These are phyloP conservation scores for Ericerus pela DNA, from an alignment of 1,140 invertebrate genomes.

Conservation along the genomic window DNA sequence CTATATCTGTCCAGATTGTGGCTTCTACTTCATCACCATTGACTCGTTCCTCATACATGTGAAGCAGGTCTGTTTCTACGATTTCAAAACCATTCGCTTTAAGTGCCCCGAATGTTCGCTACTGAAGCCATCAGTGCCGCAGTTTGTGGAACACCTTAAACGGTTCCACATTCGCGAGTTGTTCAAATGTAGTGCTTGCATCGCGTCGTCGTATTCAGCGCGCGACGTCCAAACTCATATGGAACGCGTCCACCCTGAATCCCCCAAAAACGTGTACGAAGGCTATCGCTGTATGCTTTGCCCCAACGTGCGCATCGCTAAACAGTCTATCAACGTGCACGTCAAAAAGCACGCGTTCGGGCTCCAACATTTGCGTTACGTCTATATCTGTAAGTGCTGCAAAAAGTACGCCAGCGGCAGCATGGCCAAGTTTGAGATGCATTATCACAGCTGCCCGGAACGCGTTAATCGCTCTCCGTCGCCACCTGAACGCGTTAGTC, in stretches of 20 bases:
- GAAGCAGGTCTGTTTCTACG: constrained; percentile 15
- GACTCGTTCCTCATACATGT: constrained; percentile 13
- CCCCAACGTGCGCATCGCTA: constrained; percentile 13
- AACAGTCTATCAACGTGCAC: constrained; percentile 13
- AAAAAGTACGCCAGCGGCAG: constrained; percentile 8
- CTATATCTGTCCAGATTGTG: constrained; percentile 18
- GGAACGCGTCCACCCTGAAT: not conserved
- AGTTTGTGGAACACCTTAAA: constrained; percentile 9
- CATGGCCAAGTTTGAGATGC: constrained; percentile 2
- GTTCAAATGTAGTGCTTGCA: constrained; percentile 17
- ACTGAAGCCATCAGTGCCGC: not conserved
- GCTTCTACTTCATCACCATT: constrained; percentile 9
- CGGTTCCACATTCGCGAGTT: constrained; percentile 1
- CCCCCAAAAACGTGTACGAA: not conserved
- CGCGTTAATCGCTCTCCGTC: too few relatives aligned
- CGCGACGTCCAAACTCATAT: constrained; percentile 9
- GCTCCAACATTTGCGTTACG: constrained; percentile 10
- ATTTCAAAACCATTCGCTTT: constrained; percentile 13
- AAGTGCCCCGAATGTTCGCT: constrained; percentile 12
- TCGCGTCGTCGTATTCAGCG: constrained; percentile 13
- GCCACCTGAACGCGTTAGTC: too few relatives aligned
- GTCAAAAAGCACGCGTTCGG: constrained; percentile 12
- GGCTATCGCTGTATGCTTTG: constrained; percentile 15
- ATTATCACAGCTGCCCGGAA: not conserved
- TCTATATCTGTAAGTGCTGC: constrained; percentile 16